A percentile compares a stretch with the other conserved stretches of the same genome.
phyloP scores from a whole-genome alignment of 1,140 invertebrate genomes.

The Philaenus spumarius region DNA sequence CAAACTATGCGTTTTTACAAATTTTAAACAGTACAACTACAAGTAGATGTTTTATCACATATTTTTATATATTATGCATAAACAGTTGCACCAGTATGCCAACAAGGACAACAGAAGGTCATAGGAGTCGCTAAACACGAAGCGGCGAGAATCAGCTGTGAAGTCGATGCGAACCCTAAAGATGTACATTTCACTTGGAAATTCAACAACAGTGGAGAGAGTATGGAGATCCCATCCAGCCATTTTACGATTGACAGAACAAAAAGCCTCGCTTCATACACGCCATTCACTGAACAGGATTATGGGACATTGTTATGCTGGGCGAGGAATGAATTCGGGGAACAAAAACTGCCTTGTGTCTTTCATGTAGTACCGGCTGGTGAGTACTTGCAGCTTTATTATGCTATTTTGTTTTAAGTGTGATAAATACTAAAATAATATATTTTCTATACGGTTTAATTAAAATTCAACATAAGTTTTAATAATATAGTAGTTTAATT shows the following conservation, averaged over 20 bases:
- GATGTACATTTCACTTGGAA: constrained; percentile 65
- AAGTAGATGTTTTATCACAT: too few relatives aligned
- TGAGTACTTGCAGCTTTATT: constrained; percentile 32
- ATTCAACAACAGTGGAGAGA: constrained; percentile 64
- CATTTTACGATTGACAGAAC: constrained; percentile 42
- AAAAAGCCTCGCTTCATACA: constrained; percentile 56
- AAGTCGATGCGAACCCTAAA: constrained; percentile 76
- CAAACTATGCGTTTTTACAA: too few relatives aligned
- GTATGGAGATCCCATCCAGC: constrained; percentile 42
- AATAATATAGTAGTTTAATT: too few relatives aligned
- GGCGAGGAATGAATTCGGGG: constrained; percentile 58
- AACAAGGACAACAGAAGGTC: constrained; percentile 53
- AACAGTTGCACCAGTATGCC: constrained; percentile 63
- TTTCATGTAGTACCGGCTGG: constrained; percentile 64
- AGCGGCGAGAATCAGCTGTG: constrained; percentile 65
- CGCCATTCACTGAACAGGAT: constrained; percentile 61
- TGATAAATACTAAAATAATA: too few relatives aligned
- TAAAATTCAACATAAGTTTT: too few relatives aligned
- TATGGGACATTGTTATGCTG: constrained; percentile 64
- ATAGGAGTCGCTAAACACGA: constrained; percentile 75
- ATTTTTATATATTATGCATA: too few relatives aligned
- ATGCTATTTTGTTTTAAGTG: too few relatives aligned
- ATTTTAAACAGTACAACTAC: too few relatives aligned
- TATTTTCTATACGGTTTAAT: too few relatives aligned
- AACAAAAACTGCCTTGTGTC: constrained; percentile 58